A percentile compares a stretch with the other conserved stretches of the same genome.
Conservation (phyloP, 2,113 vertebrate species). For the Parotia lawesii region DNA sequence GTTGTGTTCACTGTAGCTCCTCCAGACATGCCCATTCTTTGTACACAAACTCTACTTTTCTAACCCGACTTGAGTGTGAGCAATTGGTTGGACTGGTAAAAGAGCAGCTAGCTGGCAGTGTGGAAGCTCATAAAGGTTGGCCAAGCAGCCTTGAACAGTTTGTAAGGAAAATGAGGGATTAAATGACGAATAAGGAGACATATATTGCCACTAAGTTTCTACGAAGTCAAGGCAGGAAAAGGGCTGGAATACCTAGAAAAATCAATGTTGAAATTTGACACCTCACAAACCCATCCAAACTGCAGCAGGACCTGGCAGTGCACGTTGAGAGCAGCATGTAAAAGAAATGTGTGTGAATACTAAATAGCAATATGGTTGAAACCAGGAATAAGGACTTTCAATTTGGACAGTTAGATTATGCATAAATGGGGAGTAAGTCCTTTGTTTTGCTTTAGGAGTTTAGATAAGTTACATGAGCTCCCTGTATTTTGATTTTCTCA, state of each 20-base stretch:
- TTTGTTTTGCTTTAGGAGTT: not conserved
- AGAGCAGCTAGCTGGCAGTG: not conserved
- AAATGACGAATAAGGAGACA: not conserved
- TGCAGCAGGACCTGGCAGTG: not conserved
- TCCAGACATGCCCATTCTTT: not conserved
- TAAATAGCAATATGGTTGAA: not conserved
- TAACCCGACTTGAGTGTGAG: not conserved
- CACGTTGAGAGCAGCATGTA: fast-evolving
- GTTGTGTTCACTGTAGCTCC: not conserved
- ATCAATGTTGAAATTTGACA: not conserved
- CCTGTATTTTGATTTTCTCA: not conserved
- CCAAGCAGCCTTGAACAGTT: not conserved
- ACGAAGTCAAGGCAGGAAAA: not conserved
- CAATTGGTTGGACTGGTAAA: not conserved
- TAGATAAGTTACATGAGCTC: not conserved
- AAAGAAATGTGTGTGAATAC: not conserved
- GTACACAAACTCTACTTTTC: not conserved
- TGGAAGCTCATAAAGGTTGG: not conserved
- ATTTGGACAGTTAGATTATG: not conserved
- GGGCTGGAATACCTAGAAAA: not conserved
- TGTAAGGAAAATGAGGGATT: not conserved
- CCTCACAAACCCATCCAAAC: not conserved
- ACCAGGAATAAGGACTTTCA: not conserved
- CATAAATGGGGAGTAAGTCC: not conserved
- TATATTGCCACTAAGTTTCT: not conserved